These are phyloP conservation scores for Drymodes brunneopygia DNA, from an alignment of 2,113 vertebrate genomes.

Conservation along the genomic window DNA sequence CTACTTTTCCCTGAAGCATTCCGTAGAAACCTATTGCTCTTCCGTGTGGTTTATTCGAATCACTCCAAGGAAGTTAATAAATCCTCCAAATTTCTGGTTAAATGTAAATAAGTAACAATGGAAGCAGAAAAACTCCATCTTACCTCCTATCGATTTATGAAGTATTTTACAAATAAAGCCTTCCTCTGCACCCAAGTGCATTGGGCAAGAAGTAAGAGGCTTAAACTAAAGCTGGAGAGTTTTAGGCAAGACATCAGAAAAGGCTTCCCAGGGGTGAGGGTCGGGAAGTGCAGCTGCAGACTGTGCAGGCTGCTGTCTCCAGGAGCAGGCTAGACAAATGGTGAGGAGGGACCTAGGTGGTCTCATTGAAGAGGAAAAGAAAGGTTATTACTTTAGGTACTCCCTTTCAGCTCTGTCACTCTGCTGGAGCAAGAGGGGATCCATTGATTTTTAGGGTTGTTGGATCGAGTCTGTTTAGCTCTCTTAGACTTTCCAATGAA, in stretches of 20 bases:
- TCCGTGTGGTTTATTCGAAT: conserved; percentile 6
- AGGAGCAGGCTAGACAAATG: not conserved
- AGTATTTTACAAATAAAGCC: conserved; percentile 42
- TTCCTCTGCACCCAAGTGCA: conserved; percentile 39
- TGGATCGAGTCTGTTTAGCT: not conserved
- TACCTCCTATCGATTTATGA: conserved; percentile 42
- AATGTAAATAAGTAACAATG: conserved; percentile 38
- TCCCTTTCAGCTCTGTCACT: not conserved
- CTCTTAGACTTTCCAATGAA: not conserved
- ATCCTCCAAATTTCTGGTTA: conserved; percentile 42
- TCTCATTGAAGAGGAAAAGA: not conserved
- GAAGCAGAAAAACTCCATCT: conserved; percentile 23
- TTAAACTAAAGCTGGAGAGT: not conserved
- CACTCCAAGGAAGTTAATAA: conserved; percentile 3
- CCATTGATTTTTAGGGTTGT: rapidly evolving
- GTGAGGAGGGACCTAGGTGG: not conserved
- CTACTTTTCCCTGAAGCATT: conserved; percentile 17
- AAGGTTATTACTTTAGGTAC: not conserved
- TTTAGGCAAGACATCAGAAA: conserved; percentile 16
- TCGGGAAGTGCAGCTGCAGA: not conserved
- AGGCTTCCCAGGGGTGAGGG: not conserved
- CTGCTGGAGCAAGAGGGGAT: not conserved
- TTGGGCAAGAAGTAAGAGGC: not conserved
- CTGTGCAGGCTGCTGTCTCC: not conserved
- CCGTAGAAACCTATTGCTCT: conserved; percentile 13